A percentile compares a stretch with the other conserved stretches of the same genome.
phyloP scores from a whole-genome alignment of 2,888 invertebrate species.

The Dryocosmus kuriphilus region DNA sequence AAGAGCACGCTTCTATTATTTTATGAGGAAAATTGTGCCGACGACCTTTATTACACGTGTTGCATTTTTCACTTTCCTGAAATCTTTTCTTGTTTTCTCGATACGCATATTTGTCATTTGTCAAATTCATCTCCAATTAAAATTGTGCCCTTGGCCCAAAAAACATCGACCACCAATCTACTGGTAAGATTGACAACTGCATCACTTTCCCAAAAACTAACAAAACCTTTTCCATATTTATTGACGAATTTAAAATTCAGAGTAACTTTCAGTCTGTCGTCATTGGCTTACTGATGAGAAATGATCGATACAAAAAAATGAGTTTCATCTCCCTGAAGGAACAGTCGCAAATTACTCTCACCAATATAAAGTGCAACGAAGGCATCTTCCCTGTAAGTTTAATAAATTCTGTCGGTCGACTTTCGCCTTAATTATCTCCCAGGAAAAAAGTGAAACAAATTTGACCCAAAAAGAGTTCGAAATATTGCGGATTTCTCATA shows the following conservation, averaged over 20 bases:
- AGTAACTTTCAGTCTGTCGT: conserved; percentile 13
- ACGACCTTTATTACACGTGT: background rate
- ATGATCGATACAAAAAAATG: conserved; percentile 36
- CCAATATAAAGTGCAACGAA: conserved; percentile 34
- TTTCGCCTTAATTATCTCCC: conserved; percentile 40
- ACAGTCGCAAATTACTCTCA: conserved; percentile 34
- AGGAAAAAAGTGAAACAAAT: conserved; percentile 36
- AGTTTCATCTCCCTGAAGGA: conserved; percentile 18
- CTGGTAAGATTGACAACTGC: background rate
- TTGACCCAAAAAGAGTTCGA: conserved; percentile 37
- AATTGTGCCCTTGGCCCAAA: no score
- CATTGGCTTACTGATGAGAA: conserved; percentile 25
- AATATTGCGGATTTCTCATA: conserved; percentile 14
- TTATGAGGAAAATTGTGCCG: conserved; percentile 14
- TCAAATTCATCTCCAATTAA: no score
- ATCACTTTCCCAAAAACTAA: conserved; percentile 20
- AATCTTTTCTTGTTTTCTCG: background rate
- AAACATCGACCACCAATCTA: background rate
- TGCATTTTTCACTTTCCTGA: conserved; percentile 19
- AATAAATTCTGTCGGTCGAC: conserved; percentile 38
- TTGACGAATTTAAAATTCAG: conserved; percentile 16
- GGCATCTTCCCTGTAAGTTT: conserved; percentile 34
- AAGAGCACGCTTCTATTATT: conserved; percentile 28
- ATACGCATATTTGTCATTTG: no score
- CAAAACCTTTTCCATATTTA: background rate